Evolutionary conservation across 2,113 vertebrate species (phyloP).

Genomic region (Leucoraja erinaceus): DNA sequence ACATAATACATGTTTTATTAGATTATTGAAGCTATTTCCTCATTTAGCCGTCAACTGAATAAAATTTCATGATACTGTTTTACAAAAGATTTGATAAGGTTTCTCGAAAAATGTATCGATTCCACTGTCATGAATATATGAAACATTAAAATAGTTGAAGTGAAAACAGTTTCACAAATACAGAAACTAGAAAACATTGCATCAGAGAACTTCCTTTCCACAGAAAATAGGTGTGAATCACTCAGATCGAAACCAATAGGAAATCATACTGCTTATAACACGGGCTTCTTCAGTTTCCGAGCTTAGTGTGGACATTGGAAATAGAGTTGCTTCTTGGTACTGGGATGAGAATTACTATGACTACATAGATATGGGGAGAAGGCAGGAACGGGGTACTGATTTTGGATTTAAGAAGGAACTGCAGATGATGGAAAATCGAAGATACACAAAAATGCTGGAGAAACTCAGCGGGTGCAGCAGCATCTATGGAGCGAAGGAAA

Average conservation of each 20-base stretch:
- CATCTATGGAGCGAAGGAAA: too few relatives aligned
- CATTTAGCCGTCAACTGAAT: background rate
- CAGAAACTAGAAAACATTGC: background rate
- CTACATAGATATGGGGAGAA: background rate
- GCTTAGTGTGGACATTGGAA: background rate
- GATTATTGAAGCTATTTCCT: background rate
- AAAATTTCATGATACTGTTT: background rate
- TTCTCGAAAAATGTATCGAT: background rate
- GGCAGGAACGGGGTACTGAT: too few relatives aligned
- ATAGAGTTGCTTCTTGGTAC: background rate
- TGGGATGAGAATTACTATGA: background rate
- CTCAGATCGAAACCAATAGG: background rate
- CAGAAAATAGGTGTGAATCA: background rate
- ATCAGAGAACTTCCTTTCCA: background rate
- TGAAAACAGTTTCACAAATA: slow-evolving; percentile 6
- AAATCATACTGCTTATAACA: background rate
- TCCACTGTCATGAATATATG: background rate
- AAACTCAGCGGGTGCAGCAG: too few relatives aligned
- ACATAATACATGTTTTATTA: background rate
- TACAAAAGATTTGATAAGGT: background rate
- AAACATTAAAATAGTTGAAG: background rate
- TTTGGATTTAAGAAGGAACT: too few relatives aligned
- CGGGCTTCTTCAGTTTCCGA: background rate
- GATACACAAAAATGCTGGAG: too few relatives aligned
- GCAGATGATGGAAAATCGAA: too few relatives aligned